These are phyloP conservation scores for Tenualosa thibaudeaui DNA, from an alignment of 2,797 vertebrate species.

Conservation along the genomic window DNA sequence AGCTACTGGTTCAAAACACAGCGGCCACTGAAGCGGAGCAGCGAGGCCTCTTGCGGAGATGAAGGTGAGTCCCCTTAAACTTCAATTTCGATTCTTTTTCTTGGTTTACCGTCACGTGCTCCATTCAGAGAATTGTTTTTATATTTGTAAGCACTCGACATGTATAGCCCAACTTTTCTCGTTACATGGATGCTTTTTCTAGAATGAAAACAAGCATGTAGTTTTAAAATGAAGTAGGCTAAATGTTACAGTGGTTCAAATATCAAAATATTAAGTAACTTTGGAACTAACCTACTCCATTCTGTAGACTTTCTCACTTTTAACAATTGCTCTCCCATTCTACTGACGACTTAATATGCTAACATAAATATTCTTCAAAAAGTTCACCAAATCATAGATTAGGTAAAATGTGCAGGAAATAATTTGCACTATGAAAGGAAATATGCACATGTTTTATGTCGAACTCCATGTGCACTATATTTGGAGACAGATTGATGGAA, in stretches of 20 bases:
- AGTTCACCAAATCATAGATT: not conserved
- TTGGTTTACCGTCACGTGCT: not conserved
- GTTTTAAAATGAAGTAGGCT: not conserved
- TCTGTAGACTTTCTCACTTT: not conserved
- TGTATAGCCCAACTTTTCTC: no score
- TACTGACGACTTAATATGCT: no score
- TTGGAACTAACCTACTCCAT: not conserved
- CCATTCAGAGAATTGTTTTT: not conserved
- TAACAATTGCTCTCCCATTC: not conserved
- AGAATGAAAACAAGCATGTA: no score
- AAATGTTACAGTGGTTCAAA: not conserved
- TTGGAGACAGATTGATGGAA: not conserved
- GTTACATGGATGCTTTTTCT: no score
- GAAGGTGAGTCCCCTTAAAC: conserved; percentile 69
- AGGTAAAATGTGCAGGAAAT: not conserved
- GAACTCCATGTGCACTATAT: not conserved
- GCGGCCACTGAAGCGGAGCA: conserved; percentile 58
- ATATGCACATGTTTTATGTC: not conserved
- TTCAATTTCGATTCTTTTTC: not conserved
- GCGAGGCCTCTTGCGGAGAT: conserved; percentile 72
- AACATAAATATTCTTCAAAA: not conserved
- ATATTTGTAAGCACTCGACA: no score
- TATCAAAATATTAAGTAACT: not conserved
- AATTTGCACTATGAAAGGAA: not conserved
- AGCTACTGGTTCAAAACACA: conserved; percentile 61